These are phyloP conservation scores for Heterodera schachtii DNA, from an alignment of 1,140 invertebrate genomes.

Conservation along the genomic window DNA sequence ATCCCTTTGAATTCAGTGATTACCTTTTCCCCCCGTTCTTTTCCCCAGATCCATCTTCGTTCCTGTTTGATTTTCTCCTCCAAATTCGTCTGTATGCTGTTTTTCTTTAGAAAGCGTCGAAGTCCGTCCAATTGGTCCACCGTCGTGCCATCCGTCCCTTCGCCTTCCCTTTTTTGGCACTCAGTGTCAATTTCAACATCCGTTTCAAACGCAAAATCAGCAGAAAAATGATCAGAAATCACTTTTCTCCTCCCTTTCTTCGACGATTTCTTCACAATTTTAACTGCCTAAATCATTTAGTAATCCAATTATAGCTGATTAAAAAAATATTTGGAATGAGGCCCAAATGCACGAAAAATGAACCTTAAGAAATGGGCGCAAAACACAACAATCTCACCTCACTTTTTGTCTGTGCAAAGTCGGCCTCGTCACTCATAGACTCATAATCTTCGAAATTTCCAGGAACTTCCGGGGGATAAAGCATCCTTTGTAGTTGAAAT, in stretches of 20 bases:
- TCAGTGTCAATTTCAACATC: slow-evolving; percentile 1
- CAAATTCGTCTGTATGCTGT: slow-evolving; percentile 8
- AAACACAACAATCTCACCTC: not conserved
- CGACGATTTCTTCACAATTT: not conserved
- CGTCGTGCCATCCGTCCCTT: not conserved
- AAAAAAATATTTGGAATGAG: not conserved
- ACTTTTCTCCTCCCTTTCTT: slow-evolving; percentile 8
- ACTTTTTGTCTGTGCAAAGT: not conserved
- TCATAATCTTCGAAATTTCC: slow-evolving; percentile 20
- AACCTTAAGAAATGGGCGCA: too few relatives aligned
- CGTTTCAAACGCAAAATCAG: slow-evolving; percentile 16
- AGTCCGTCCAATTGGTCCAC: slow-evolving; percentile 21
- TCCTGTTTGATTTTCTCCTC: slow-evolving; percentile 18
- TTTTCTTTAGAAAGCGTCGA: slow-evolving; percentile 19
- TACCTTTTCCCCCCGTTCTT: slow-evolving; percentile 1
- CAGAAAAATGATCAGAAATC: slow-evolving; percentile 4
- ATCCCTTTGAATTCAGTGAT: not conserved
- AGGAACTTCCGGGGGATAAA: slow-evolving; percentile 12
- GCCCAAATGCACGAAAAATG: too few relatives aligned
- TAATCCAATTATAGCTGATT: not conserved
- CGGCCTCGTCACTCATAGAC: slow-evolving; percentile 12
- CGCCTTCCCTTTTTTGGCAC: not conserved
- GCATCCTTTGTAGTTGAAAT: not conserved
- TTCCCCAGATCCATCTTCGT: not conserved
- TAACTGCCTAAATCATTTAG: not conserved